Evolutionary conservation across 1,140 invertebrate species (phyloP).

Genomic region (Magallana ariakensis): DNA sequence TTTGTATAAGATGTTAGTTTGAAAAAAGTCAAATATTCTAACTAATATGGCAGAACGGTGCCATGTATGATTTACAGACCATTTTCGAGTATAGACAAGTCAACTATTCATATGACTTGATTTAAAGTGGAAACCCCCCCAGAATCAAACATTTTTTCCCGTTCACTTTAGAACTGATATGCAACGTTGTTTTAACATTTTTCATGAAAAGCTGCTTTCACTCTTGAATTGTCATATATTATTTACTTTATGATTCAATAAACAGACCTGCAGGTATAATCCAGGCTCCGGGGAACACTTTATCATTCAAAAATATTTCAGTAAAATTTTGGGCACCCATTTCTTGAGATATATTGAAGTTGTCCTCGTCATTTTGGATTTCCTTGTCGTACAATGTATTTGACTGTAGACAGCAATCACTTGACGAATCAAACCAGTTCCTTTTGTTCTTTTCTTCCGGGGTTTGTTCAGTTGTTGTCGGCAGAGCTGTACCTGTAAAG

Average conservation of each 20-base stretch:
- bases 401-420: background rate
- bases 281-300: background rate
- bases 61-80: too few relatives aligned
- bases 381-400: background rate
- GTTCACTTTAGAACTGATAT: too few relatives aligned
- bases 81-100: too few relatives aligned
- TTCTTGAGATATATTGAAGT: background rate
- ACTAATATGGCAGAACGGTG: too few relatives aligned
- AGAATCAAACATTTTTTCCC: too few relatives aligned
- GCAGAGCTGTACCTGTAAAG: background rate
- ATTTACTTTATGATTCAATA: background rate
- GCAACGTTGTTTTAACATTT: too few relatives aligned
- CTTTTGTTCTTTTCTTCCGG: background rate
- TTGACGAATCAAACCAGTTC: background rate
- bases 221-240: background rate
- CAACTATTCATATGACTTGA: too few relatives aligned
- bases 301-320: background rate
- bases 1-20: too few relatives aligned
- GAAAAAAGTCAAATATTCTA: too few relatives aligned
- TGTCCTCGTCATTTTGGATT: background rate
- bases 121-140: too few relatives aligned
- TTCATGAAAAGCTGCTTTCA: too few relatives aligned
- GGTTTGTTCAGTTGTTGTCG: background rate
- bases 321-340: background rate
- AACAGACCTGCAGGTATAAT: background rate